phyloP scores from a whole-genome alignment of 2,797 vertebrate species.

The Scarus forsteni region DNA sequence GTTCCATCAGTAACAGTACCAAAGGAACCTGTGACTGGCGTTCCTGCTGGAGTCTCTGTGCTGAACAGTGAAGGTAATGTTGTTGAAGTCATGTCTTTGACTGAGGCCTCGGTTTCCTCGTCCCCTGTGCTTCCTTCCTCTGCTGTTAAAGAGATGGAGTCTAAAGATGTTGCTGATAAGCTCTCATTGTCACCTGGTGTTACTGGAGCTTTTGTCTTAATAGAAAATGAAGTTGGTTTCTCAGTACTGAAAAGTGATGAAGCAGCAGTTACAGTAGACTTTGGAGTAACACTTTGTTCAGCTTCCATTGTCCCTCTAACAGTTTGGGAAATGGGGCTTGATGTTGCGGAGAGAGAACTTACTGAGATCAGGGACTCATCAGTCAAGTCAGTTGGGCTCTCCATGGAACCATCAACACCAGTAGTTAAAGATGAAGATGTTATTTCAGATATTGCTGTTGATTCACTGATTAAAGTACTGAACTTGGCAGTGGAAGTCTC shows the following conservation, averaged over 20 bases:
- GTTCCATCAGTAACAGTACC: constrained; percentile 7
- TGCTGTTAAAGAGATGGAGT: not conserved
- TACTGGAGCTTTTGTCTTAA: not conserved
- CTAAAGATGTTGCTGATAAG: not conserved
- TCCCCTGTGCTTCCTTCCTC: constrained; percentile 30
- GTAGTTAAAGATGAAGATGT: not conserved
- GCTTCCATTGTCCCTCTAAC: not conserved
- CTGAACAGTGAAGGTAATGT: constrained; percentile 18
- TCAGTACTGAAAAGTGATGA: constrained; percentile 13
- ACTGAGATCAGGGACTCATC: not conserved
- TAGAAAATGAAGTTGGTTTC: not conserved
- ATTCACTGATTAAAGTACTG: not conserved
- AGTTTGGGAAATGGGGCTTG: constrained; percentile 1
- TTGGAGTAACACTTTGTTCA: not conserved
- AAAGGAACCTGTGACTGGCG: not conserved
- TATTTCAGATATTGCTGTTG: not conserved
- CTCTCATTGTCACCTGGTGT: not conserved
- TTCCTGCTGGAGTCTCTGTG: constrained; percentile 16
- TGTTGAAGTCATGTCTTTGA: not conserved
- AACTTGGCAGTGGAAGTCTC: not conserved
- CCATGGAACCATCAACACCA: constrained; percentile 19
- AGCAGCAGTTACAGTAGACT: not conserved
- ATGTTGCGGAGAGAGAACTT: not conserved
- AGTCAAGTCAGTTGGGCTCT: not conserved
- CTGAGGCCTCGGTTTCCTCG: not conserved